These are phyloP conservation scores for Paracyprichromis sp. DNA, from an alignment of 2,113 vertebrate genomes.

Conservation along the genomic window DNA sequence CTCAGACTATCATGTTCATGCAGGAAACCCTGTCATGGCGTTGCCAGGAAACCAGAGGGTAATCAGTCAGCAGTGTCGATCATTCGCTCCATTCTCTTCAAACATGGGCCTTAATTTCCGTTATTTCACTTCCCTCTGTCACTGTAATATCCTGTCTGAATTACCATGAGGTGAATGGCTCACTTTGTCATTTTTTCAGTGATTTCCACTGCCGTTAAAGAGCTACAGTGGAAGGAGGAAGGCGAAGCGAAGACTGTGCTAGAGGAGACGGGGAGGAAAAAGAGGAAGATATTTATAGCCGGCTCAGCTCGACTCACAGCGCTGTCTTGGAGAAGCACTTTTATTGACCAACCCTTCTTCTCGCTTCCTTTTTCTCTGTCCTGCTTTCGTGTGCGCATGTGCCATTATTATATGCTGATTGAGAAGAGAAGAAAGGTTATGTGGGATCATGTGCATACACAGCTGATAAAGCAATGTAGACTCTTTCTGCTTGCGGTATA, in stretches of 20 bases:
- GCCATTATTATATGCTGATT: neutral
- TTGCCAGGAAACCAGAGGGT: conserved; percentile 28
- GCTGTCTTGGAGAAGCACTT: conserved; percentile 19
- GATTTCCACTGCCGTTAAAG: neutral
- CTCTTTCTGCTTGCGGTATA: neutral
- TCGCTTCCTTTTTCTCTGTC: neutral
- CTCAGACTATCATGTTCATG: neutral
- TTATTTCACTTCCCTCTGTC: neutral
- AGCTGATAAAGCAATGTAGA: neutral
- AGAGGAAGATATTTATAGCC: conserved; percentile 58
- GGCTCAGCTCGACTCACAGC: conserved; percentile 10
- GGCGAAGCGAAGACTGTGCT: neutral
- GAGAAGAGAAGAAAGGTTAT: neutral
- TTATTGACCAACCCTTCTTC: neutral
- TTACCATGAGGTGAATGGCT: conserved; percentile 1
- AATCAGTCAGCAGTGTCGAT: neutral
- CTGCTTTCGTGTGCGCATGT: neutral
- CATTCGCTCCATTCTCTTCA: neutral
- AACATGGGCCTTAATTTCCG: conserved; percentile 27
- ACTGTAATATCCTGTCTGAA: conserved; percentile 37
- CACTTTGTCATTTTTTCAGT: neutral
- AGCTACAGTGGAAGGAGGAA: neutral
- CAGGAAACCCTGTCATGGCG: neutral
- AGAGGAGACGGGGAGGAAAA: conserved; percentile 9
- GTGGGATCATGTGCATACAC: neutral